A percentile compares a stretch with the other conserved stretches of the same genome.
Conservation (phyloP, 2,888 invertebrate species). For the Ophion ventricosus region DNA sequence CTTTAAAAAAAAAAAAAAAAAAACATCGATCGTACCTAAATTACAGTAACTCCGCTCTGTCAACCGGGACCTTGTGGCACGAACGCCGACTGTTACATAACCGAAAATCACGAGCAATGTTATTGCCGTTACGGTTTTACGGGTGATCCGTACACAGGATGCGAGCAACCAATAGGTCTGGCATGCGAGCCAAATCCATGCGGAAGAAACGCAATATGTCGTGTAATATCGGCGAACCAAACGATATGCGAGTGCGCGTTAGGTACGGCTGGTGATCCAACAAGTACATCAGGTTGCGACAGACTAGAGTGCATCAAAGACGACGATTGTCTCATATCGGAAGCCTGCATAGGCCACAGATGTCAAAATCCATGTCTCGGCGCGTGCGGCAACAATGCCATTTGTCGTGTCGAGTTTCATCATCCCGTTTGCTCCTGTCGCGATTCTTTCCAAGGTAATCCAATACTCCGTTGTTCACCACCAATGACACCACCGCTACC, state of each 20-base stretch:
- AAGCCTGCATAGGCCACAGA: slow-evolving; percentile 91
- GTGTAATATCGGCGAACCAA: slow-evolving; percentile 88
- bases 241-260: slow-evolving; percentile 90
- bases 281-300: slow-evolving; percentile 88
- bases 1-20: no score
- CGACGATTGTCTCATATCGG: slow-evolving; percentile 89
- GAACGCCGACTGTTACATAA: slow-evolving; percentile 93
- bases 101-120: slow-evolving; percentile 92
- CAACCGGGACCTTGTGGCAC: slow-evolving; percentile 92
- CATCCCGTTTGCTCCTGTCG: slow-evolving; percentile 92
- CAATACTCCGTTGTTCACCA: slow-evolving; percentile 89
- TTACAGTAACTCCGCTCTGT: slow-evolving; percentile 87
- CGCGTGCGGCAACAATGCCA: slow-evolving; percentile 90
- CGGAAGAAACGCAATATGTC: slow-evolving; percentile 90
- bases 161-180: slow-evolving; percentile 87
- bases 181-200: slow-evolving; percentile 93
- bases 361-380: slow-evolving; percentile 94
- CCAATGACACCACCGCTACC: slow-evolving; percentile 84
- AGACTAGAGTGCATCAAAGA: slow-evolving; percentile 93
- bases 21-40: no score
- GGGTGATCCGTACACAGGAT: slow-evolving; percentile 93
- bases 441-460: slow-evolving; percentile 90
- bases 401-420: slow-evolving; percentile 90
- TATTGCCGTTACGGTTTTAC: slow-evolving; percentile 90
- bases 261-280: slow-evolving; percentile 91